These are phyloP conservation scores for Hyphantria cunea DNA, from an alignment of 1,140 invertebrate species.

Conservation along the genomic window DNA sequence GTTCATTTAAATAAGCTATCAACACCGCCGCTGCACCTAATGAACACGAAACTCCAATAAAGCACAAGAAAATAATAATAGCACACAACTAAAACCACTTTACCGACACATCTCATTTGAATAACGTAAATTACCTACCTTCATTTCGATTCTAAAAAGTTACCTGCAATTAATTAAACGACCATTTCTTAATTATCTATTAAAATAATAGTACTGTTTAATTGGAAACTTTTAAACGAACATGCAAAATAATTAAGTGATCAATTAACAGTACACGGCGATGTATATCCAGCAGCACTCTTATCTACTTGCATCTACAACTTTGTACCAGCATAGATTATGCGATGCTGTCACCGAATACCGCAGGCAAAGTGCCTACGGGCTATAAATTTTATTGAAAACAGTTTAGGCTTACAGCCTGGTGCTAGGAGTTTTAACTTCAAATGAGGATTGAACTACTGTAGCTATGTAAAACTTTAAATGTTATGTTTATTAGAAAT, in stretches of 20 bases:
- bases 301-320: slow-evolving; percentile 53
- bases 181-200: slow-evolving; percentile 75
- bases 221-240: slow-evolving; percentile 68
- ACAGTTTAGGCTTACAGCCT: neutral
- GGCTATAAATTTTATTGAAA: neutral
- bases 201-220: slow-evolving; percentile 73
- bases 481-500: too few relatives aligned
- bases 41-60: slow-evolving; percentile 76
- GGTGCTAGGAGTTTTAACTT: too few relatives aligned
- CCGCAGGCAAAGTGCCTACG: neutral
- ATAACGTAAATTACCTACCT: slow-evolving; percentile 69
- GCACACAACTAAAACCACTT: slow-evolving; percentile 68
- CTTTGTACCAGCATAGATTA: slow-evolving; percentile 46
- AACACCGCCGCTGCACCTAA: slow-evolving; percentile 53
- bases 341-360: slow-evolving; percentile 8
- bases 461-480: too few relatives aligned
- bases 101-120: slow-evolving; percentile 68
- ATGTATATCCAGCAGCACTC: slow-evolving; percentile 49
- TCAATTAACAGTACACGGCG: slow-evolving; percentile 67
- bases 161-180: slow-evolving; percentile 71
- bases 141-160: slow-evolving; percentile 54
- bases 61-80: slow-evolving; percentile 76
- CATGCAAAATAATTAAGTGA: slow-evolving; percentile 76
- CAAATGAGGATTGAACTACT: too few relatives aligned
- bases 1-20: slow-evolving; percentile 75